phyloP scores from a whole-genome alignment of 2,113 vertebrate genomes.

The Eleginops maclovinus region DNA sequence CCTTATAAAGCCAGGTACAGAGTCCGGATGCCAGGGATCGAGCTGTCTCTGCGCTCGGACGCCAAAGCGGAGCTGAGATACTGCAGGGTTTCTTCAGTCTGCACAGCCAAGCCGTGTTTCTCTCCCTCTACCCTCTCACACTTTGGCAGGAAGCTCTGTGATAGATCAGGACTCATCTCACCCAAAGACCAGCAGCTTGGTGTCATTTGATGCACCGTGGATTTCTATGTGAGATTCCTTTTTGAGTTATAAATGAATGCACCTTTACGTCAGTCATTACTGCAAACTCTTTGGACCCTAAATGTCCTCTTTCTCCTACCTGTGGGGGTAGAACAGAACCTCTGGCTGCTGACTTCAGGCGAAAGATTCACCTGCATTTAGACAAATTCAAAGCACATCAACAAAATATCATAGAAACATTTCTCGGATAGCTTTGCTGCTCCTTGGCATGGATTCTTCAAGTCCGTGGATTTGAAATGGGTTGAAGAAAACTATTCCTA shows the following conservation, averaged over 20 bases:
- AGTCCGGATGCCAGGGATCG: slow-evolving; percentile 62
- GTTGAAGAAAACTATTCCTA: no score
- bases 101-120: slow-evolving; percentile 28
- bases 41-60: slow-evolving; percentile 36
- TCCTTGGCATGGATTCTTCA: neutral
- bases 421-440: no score
- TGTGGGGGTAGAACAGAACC: neutral
- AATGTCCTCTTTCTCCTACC: neutral
- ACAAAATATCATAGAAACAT: no score
- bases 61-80: slow-evolving; percentile 50
- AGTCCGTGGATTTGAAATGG: neutral
- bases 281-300: no score
- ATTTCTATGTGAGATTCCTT: neutral
- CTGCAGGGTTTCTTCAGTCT: slow-evolving; percentile 50
- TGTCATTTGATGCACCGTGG: neutral
- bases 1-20: slow-evolving; percentile 79
- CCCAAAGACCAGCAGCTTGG: neutral
- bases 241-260: neutral
- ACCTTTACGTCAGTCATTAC: neutral
- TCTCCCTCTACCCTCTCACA: slow-evolving; percentile 37
- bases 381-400: no score
- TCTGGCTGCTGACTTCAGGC: neutral
- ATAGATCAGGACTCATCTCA: slow-evolving; percentile 52
- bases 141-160: slow-evolving; percentile 67
- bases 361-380: neutral